A percentile compares a stretch with the other conserved stretches of the same genome.
Conservation (phyloP, 2,888 invertebrate species). For the Brachynemurus nebulosus region DNA sequence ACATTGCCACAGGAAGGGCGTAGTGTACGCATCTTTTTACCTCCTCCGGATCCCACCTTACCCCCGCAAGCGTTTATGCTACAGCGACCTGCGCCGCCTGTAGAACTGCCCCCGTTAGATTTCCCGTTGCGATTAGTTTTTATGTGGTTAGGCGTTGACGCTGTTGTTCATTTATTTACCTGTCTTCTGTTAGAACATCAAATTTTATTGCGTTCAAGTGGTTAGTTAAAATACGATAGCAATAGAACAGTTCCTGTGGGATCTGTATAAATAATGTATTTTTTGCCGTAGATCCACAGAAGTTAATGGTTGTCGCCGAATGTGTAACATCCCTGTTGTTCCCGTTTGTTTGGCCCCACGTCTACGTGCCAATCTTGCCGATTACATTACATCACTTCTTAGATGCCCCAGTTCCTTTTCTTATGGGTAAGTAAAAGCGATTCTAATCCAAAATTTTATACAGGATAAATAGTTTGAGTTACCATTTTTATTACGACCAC, state of each 20-base stretch:
- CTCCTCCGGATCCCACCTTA: slow-evolving; percentile 53
- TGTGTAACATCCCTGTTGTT: slow-evolving; percentile 78
- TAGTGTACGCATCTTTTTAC: slow-evolving; percentile 63
- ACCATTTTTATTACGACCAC: too few relatives aligned
- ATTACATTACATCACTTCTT: slow-evolving; percentile 89
- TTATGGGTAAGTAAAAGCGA: slow-evolving; percentile 69
- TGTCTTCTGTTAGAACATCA: slow-evolving; percentile 95
- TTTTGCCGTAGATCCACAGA: slow-evolving; percentile 61
- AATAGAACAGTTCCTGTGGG: background rate
- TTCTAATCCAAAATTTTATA: too few relatives aligned
- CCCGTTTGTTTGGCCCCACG: slow-evolving; percentile 97
- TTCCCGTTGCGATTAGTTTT: slow-evolving; percentile 84
- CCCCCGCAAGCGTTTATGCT: slow-evolving; percentile 48
- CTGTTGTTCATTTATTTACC: slow-evolving; percentile 83
- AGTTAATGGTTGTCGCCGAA: slow-evolving; percentile 93
- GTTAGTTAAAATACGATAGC: slow-evolving; percentile 33
- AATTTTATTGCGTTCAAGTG: slow-evolving; percentile 82
- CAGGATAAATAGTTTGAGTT: too few relatives aligned
- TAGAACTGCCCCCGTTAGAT: slow-evolving; percentile 89
- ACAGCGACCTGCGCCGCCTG: slow-evolving; percentile 59
- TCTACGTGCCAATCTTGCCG: slow-evolving; percentile 96
- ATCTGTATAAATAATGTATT: background rate
- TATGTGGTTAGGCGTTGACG: slow-evolving; percentile 77
- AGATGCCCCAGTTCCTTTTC: slow-evolving; percentile 97
- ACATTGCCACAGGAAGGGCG: slow-evolving; percentile 80